Percentiles rank a stretch among this genome's conserved stretches.
Conservation (phyloP, 2,888 invertebrate species). For the Rhagium mordax region DNA sequence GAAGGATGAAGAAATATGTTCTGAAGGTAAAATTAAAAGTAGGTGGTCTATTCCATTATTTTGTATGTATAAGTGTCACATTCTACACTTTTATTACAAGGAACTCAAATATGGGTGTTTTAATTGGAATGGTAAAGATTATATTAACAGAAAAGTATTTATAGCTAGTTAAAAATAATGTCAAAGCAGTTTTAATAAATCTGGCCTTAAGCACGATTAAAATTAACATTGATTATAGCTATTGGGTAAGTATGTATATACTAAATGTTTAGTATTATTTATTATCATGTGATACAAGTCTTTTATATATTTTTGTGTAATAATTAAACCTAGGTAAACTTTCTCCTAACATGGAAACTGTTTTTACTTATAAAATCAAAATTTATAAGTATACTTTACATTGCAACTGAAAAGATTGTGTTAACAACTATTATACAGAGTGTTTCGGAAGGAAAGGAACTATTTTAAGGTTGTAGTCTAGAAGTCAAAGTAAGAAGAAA, state of each 20-base stretch:
- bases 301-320: neutral
- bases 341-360: neutral
- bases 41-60: too few species aligned
- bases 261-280: neutral
- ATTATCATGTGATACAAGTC: neutral
- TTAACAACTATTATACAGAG: too few species aligned
- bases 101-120: neutral
- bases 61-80: too few species aligned
- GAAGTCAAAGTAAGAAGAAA: too few species aligned
- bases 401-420: too few species aligned
- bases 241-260: neutral
- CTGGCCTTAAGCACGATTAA: constrained; percentile 7
- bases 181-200: constrained; percentile 2
- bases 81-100: neutral
- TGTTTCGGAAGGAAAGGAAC: too few species aligned
- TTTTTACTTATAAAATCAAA: neutral
- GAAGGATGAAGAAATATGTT: too few species aligned
- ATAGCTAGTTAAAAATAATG: neutral
- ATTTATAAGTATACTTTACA: too few species aligned
- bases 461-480: too few species aligned
- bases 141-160: neutral
- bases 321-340: neutral
- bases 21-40: too few species aligned
- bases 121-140: neutral
- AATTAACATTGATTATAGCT: neutral